phyloP scores from a whole-genome alignment of 1,140 invertebrate genomes.

The Thaumetopoea pityocampa region DNA sequence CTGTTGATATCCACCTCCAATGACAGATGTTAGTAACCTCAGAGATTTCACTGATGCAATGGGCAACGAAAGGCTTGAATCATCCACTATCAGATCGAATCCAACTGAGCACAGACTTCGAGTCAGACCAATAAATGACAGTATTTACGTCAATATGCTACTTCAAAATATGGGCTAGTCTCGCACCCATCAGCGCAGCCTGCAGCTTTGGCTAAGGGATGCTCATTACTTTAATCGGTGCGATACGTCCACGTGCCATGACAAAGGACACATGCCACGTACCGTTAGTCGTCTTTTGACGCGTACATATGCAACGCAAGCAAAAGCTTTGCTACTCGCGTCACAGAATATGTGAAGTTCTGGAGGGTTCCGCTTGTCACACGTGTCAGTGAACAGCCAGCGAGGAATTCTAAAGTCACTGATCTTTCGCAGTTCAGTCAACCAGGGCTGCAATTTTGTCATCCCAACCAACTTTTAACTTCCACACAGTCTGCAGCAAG shows the following conservation, averaged over 20 bases:
- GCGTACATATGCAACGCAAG: too few species aligned
- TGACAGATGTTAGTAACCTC: constrained; percentile 20
- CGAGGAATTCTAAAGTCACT: too few species aligned
- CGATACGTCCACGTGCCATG: background rate
- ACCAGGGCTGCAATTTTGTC: too few species aligned
- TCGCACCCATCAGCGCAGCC: background rate
- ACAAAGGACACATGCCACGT: background rate
- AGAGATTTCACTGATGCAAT: constrained; percentile 26
- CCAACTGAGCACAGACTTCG: constrained; percentile 24
- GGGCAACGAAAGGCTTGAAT: constrained; percentile 28
- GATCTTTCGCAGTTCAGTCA: too few species aligned
- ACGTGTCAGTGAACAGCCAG: too few species aligned
- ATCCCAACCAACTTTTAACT: too few species aligned
- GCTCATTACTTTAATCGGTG: background rate
- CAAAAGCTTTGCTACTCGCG: too few species aligned
- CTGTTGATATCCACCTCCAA: too few species aligned
- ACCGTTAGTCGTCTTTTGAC: background rate
- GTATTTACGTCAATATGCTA: background rate
- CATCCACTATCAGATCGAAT: constrained; percentile 21
- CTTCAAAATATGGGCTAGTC: background rate
- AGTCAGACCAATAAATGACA: constrained; percentile 23
- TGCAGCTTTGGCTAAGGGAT: background rate
- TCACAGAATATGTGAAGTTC: too few species aligned
- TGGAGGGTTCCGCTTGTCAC: too few species aligned
- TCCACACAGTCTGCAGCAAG: too few species aligned